Evolutionary conservation across 1,140 invertebrate genomes (phyloP), one percentile per base, ranked within the genome.

Genomic region (Trypoxylus dichotomus): DNA sequence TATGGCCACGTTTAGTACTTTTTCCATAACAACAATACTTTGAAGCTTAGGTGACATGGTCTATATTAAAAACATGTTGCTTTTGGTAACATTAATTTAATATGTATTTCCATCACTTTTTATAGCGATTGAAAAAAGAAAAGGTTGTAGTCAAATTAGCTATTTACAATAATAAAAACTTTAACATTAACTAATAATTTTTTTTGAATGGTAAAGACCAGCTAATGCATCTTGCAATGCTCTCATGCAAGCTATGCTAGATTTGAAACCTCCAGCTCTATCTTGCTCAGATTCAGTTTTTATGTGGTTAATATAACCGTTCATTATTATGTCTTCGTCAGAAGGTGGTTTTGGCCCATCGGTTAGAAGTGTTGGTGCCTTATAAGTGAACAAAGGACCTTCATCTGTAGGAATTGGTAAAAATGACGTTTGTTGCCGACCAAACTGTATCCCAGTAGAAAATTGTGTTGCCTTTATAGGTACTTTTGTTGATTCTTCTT

Each of bases 201-300:
- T 84, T 73, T 87, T 89, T 15, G 87, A 87, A 79, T 93, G 91
- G 83, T 92, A 97, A 0, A 98, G 87, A 32, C 96, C 96, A 81
- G 93, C 91, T 83, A 98, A 90, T 0, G 97, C 94, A 86, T 98
- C 97, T 86, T 97, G 94, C 10, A 99, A 86, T 0, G 96, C 97
- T 82, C 97, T 87, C 74, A 94, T 87, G 86, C 97, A 98, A 3
- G 95, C 95, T 78, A 97, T 88, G 6, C 91, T 90, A 2, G 94
- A 89, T 37, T 91, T 90, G 85, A 94, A 99, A 2, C 98, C 98
- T 58, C 96, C 97, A 21, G 96, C 97, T 80, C 91, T 90, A 84
- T 98, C 96, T 41, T 90, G 85, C 27, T 90, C 87, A 24, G 88
- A 93, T 79, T 96, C 93, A 24, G 86, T 79, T 77, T 91, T 87